Evolutionary conservation across 92 coral and sea anemone genomes (phyloP), one percentile per base, ranked within the genome.

Genomic region (Porites cylindrica): DNA sequence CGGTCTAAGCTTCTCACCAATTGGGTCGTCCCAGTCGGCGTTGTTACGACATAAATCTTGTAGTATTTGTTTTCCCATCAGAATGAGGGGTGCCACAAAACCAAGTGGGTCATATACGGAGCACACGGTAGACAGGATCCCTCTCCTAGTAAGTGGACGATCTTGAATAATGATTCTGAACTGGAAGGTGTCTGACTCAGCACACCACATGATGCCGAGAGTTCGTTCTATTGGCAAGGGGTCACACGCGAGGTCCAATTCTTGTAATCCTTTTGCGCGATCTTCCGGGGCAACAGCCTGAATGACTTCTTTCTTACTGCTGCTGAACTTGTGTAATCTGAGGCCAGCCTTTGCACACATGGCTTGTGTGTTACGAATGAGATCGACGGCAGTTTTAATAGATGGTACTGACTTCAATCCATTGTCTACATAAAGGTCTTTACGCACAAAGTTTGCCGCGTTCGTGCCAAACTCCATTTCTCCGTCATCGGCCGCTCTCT

Each of bases 301-400:
- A 19, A 91, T 61, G 61, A 91, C 90, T 83, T 84, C 32, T 29
- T 29, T 29, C 70, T 65, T 79, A 29, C 84, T 91, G 77, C 87
- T 79, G 83, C 65, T 66, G 65, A 88, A 78, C 87, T 88, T 88
- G 86, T 83, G 89, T 56, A 91, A 75, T 59, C 86, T 79, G 7
- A 91, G 90, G 50, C 91, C 91, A 18, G 91, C 94, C 84, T 74
- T 88, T 63, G 91, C 88, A 84, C 94, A 91, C 75, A 91, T 80
- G 51, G 12, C 74, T 72, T 83, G 89, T 52, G 78, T n/a, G 61
- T 84, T 91, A 84, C 75, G 69, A 75, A 83, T 83, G 26, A 88
- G 90, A n/a, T 67, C 58, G 38, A 88, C 54, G 69, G 91, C 90
- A 23, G 76, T 84, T 19, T 67, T 74, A 58, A 82, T 75, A 10